Evolutionary conservation across 2,888 invertebrate genomes (phyloP).

Genomic region (Micropterix aruncella): DNA sequence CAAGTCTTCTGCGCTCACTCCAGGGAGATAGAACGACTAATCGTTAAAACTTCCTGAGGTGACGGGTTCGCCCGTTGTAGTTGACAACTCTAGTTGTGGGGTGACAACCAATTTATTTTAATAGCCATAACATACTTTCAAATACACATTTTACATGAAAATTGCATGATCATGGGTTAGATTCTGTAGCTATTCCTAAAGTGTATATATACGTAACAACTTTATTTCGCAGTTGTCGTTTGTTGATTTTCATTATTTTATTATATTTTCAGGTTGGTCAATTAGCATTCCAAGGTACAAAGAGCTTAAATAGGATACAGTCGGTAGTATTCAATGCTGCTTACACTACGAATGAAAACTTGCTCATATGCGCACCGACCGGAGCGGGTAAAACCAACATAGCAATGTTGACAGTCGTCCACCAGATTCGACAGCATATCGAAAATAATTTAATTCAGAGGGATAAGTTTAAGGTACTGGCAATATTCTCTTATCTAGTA

Average conservation of each 20-base stretch:
- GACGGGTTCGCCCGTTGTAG: too few relatives aligned
- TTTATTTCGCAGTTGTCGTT: too few relatives aligned
- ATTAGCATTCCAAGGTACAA: conserved; percentile 78
- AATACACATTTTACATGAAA: conserved; percentile 1
- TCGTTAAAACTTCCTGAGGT: too few relatives aligned
- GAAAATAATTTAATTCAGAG: conserved; percentile 70
- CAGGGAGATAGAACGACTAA: too few relatives aligned
- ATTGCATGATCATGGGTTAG: too few relatives aligned
- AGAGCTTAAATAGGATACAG: conserved; percentile 85
- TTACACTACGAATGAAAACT: conserved; percentile 91
- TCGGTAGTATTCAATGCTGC: conserved; percentile 91
- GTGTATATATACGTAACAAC: too few relatives aligned
- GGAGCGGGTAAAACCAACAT: conserved; percentile 99
- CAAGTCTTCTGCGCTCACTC: too few relatives aligned
- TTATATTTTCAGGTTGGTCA: conserved; percentile 60
- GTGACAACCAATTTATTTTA: too few relatives aligned
- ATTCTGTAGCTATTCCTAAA: too few relatives aligned
- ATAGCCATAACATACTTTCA: conserved; percentile 1
- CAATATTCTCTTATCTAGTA: too few relatives aligned
- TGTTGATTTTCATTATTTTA: too few relatives aligned
- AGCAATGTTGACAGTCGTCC: conserved; percentile 83
- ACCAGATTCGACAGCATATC: conserved; percentile 78
- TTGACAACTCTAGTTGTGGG: too few relatives aligned
- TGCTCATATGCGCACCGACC: conserved; percentile 96
- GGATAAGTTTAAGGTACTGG: conserved; percentile 77